These are phyloP conservation scores for Acanthurus tractus DNA, from an alignment of 2,797 vertebrate genomes.

Conservation along the genomic window DNA sequence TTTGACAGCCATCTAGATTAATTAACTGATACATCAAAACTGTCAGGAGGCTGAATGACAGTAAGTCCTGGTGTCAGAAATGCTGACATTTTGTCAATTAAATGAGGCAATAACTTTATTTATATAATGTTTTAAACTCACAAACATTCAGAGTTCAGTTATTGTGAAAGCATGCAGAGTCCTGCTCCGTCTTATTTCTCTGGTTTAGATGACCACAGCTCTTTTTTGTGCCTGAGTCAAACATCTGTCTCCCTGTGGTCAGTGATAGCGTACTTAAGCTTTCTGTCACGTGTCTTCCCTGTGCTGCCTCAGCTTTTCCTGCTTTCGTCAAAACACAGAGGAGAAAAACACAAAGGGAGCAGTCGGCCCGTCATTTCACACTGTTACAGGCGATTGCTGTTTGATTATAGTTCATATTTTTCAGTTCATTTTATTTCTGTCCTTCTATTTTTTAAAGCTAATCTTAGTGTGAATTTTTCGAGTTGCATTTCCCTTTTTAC, in stretches of 20 bases:
- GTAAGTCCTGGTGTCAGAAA: not conserved
- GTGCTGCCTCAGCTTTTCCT: constrained; percentile 53
- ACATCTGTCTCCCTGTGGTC: constrained; percentile 45
- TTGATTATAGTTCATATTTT: constrained; percentile 1
- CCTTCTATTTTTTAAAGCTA: not conserved
- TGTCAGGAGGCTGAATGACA: no score
- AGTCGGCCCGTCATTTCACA: not conserved
- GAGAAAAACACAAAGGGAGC: constrained; percentile 15
- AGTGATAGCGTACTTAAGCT: constrained; percentile 23
- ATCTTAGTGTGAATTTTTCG: not conserved
- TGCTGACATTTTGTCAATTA: constrained; percentile 11
- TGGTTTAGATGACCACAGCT: constrained; percentile 43
- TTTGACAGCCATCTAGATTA: no score
- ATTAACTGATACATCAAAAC: no score
- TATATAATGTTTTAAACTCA: not conserved
- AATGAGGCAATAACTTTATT: not conserved
- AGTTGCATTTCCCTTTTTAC: not conserved
- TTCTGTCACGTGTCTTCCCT: constrained; percentile 21
- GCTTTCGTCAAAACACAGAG: constrained; percentile 26
- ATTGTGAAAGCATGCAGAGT: constrained; percentile 5
- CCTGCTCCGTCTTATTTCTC: constrained; percentile 3
- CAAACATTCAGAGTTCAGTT: not conserved
- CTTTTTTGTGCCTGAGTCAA: constrained; percentile 43
- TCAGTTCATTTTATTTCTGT: not conserved
- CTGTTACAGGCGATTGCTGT: not conserved